phyloP scores from a whole-genome alignment of 2,888 invertebrate genomes.

The Sesia bembeciformis region DNA sequence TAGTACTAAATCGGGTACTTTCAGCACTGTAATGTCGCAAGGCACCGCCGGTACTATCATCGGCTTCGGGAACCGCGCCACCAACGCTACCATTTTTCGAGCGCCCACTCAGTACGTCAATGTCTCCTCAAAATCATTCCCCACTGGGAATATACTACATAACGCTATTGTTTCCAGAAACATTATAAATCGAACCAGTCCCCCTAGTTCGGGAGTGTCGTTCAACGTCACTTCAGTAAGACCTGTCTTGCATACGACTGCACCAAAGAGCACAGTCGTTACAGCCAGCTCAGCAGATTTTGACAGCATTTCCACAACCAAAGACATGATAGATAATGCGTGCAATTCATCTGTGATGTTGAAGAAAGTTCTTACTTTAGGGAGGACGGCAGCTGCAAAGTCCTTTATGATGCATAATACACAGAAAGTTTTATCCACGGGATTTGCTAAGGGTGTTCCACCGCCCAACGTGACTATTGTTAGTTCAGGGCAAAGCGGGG shows the following conservation, averaged over 20 bases:
- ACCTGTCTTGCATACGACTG: constrained; percentile 42
- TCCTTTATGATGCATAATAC: constrained; percentile 71
- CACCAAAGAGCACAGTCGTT: constrained; percentile 47
- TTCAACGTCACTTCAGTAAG: constrained; percentile 54
- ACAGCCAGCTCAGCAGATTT: constrained; percentile 44
- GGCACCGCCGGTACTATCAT: constrained; percentile 64
- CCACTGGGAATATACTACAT: constrained; percentile 66
- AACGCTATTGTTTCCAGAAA: constrained; percentile 68
- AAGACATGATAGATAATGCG: constrained; percentile 69
- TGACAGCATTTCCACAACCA: constrained; percentile 60
- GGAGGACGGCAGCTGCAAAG: constrained; percentile 58
- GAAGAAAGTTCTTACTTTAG: constrained; percentile 65
- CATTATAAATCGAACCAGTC: constrained; percentile 48
- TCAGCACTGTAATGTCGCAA: constrained; percentile 67
- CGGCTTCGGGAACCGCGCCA: constrained; percentile 57
- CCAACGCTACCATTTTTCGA: constrained; percentile 51
- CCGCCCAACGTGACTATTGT: constrained; percentile 68
- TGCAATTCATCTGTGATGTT: constrained; percentile 70
- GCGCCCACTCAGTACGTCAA: constrained; percentile 62
- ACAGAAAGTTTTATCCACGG: constrained; percentile 62
- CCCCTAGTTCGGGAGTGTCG: constrained; percentile 44
- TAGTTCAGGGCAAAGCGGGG: constrained; percentile 49
- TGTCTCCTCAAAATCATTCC: constrained; percentile 62
- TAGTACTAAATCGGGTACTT: constrained; percentile 55
- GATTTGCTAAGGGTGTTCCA: constrained; percentile 57